Base-by-base conservation (phyloP, 2,888 invertebrate species). In the Clostera curtula region DNA sequence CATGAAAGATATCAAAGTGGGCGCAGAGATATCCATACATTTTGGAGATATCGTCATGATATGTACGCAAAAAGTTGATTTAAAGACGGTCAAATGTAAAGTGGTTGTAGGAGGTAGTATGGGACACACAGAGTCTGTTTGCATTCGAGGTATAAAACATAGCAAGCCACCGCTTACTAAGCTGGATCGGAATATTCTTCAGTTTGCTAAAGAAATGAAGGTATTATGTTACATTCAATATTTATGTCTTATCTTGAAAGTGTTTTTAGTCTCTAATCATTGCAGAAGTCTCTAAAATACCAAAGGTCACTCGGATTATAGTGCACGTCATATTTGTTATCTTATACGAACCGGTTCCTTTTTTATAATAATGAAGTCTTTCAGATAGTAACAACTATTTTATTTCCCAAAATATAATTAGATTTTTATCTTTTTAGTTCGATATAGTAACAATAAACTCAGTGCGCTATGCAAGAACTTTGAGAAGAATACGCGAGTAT, bases 201-300 rank as follows among this genome's bases (percentile, higher is more conserved):
- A 51, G 15, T 70, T 69, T 34, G 65, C 62, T 5, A 49, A 57
- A 39, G 55, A 61, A 10, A 50, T 50, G 33, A 43, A 66, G 54
- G 72, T 69, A 24, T 5, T n/a, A n/a, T n/a, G n/a, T n/a, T n/a
- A n/a, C n/a, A n/a, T n/a, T n/a, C n/a, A n/a, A n/a, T n/a, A n/a
- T n/a, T n/a, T n/a, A n/a, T n/a, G n/a, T n/a, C n/a, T n/a, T n/a
- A n/a, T n/a, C n/a, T n/a, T n/a, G n/a, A n/a, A n/a, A n/a, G n/a
- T n/a, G n/a, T n/a, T n/a, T n/a, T n/a, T n/a, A n/a, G n/a, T n/a
- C n/a, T n/a, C n/a, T n/a, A n/a, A n/a, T n/a, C n/a, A n/a, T n/a
- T n/a, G n/a, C n/a, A n/a, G n/a, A n/a, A n/a, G n/a, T n/a, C n/a
- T n/a, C n/a, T n/a, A n/a, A n/a, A n/a, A n/a, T n/a, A n/a, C n/a